Percentiles rank a stretch among this genome's conserved stretches.
Evolutionary conservation across 2,113 vertebrate species (phyloP).

Genomic region (Picathartes gymnocephalus): DNA sequence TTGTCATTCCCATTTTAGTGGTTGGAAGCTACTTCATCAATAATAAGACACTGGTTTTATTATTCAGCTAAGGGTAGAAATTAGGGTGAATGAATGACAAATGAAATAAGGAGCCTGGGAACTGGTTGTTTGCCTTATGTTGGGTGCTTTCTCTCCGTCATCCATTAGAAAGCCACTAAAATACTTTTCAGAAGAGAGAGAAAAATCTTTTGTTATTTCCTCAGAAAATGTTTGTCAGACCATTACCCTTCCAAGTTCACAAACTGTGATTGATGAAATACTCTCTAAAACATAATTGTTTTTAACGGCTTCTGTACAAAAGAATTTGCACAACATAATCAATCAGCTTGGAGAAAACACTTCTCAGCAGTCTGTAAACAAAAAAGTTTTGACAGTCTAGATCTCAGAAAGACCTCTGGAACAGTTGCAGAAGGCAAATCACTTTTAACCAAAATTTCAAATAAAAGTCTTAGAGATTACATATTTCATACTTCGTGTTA

Average conservation of each 20-base stretch:
- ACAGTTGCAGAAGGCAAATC: neutral
- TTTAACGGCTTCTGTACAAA: neutral
- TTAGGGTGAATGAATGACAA: neutral
- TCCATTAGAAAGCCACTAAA: neutral
- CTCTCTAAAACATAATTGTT: neutral
- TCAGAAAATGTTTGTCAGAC: neutral
- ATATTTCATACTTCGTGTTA: neutral
- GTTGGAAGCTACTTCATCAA: neutral
- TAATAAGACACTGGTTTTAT: neutral
- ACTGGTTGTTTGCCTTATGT: neutral
- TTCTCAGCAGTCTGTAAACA: neutral
- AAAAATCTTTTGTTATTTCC: neutral
- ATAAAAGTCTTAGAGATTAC: neutral
- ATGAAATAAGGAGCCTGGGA: neutral
- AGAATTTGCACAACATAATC: neutral
- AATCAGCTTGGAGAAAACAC: neutral
- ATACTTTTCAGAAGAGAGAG: neutral
- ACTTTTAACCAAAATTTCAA: neutral
- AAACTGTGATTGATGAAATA: neutral
- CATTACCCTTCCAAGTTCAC: neutral
- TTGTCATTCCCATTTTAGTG: neutral
- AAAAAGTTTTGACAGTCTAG: neutral
- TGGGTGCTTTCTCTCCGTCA: neutral
- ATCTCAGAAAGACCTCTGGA: neutral
- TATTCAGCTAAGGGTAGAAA: neutral